phyloP scores from a whole-genome alignment of 2,888 invertebrate species.

The Tenodera sinensis region DNA sequence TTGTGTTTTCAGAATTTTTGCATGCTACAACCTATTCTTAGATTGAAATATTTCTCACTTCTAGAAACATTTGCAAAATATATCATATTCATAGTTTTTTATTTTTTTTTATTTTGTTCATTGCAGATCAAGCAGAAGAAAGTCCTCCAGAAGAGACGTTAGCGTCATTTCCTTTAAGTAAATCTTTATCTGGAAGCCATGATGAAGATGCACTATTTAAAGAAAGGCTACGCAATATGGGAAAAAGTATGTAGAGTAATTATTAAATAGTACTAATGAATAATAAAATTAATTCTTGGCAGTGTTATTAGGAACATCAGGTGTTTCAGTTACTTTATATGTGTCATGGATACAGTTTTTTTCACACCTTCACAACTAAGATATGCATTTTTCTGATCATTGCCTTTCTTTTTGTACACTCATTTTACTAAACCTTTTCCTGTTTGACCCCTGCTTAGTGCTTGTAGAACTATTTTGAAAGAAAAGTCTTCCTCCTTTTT shows the following conservation, averaged over 20 bases:
- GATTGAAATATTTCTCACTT: no score
- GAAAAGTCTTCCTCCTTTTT: no score
- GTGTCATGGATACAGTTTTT: no score
- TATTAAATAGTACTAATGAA: not conserved
- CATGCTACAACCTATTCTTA: no score
- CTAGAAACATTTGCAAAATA: not conserved
- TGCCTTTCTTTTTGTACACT: no score
- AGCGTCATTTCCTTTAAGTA: slow-evolving; percentile 26
- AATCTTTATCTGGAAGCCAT: slow-evolving; percentile 26
- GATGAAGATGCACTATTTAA: slow-evolving; percentile 70
- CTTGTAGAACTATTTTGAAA: no score
- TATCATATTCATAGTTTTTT: not conserved
- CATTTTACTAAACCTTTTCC: no score
- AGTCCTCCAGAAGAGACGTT: slow-evolving; percentile 31
- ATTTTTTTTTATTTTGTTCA: not conserved
- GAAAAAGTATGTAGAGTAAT: slow-evolving; percentile 57
- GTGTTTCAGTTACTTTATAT: not conserved
- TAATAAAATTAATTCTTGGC: not conserved
- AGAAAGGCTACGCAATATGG: slow-evolving; percentile 77
- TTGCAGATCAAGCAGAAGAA: slow-evolving; percentile 27
- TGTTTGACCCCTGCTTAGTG: no score
- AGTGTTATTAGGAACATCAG: not conserved
- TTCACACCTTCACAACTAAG: no score
- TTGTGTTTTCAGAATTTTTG: no score
- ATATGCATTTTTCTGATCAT: no score